These are phyloP conservation scores for Andinoacara biseriatus DNA, from an alignment of 2,113 vertebrate species.

Conservation along the genomic window DNA sequence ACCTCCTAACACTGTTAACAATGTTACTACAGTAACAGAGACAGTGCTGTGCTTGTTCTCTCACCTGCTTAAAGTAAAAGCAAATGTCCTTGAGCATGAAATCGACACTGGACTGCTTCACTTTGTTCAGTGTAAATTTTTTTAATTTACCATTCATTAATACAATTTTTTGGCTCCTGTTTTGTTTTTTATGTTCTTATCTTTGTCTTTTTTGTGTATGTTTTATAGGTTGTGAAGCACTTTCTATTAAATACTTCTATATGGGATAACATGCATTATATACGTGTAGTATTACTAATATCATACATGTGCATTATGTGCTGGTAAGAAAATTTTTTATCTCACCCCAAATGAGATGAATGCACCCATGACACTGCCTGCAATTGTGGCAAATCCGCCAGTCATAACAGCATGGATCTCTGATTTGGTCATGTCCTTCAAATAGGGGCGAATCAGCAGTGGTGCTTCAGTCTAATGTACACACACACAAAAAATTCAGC, in stretches of 20 bases:
- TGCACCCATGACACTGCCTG: conserved; percentile 93
- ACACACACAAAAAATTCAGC: neutral
- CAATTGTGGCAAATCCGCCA: conserved; percentile 94
- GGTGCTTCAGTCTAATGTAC: conserved; percentile 88
- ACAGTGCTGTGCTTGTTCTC: neutral
- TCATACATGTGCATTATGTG: neutral
- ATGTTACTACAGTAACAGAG: neutral
- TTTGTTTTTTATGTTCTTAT: no score
- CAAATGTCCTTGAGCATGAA: neutral
- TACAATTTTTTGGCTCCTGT: neutral
- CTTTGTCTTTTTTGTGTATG: neutral
- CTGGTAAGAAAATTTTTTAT: neutral
- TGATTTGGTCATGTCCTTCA: conserved; percentile 90
- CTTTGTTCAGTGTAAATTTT: neutral
- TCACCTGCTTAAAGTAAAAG: neutral
- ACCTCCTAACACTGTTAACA: neutral
- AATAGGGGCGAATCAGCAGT: conserved; percentile 90
- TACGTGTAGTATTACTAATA: no score
- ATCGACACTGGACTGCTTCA: neutral
- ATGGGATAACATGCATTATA: neutral
- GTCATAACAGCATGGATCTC: conserved; percentile 94
- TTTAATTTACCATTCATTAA: neutral
- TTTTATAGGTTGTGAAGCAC: neutral
- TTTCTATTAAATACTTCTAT: neutral
- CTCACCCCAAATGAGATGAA: conserved; percentile 95